Evolutionary conservation across 2,888 invertebrate genomes (phyloP).

Genomic region (Polydrusus cervinus): DNA sequence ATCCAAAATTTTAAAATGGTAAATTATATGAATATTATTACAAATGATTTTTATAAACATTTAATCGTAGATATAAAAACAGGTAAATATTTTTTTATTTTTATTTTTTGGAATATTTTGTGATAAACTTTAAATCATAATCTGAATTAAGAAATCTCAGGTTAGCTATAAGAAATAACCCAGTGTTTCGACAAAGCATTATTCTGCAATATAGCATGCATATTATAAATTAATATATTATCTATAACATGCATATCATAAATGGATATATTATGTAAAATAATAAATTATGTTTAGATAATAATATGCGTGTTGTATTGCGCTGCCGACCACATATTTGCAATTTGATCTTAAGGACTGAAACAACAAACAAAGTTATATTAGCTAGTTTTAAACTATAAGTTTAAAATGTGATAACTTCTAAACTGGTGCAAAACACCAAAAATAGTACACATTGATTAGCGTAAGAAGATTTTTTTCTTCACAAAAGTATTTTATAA

Average conservation of each 20-base stretch:
- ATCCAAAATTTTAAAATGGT: too few relatives aligned
- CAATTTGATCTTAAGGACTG: background rate
- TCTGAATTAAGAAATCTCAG: too few relatives aligned
- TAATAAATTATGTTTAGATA: background rate
- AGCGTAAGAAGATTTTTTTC: slow-evolving; percentile 23
- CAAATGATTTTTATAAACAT: too few relatives aligned
- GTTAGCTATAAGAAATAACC: background rate
- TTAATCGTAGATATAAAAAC: too few relatives aligned
- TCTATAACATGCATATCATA: background rate
- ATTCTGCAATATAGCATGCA: background rate
- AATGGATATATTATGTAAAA: too few relatives aligned
- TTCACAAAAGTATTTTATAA: slow-evolving; percentile 15
- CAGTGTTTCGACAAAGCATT: background rate
- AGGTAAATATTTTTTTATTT: too few relatives aligned
- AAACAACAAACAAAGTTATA: slow-evolving; percentile 5
- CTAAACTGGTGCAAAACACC: slow-evolving; percentile 46
- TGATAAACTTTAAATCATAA: too few relatives aligned
- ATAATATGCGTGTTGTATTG: background rate
- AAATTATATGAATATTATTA: too few relatives aligned
- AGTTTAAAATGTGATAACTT: slow-evolving; percentile 31
- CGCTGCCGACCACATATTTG: background rate
- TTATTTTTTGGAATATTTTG: too few relatives aligned
- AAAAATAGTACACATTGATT: slow-evolving; percentile 38
- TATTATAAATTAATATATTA: background rate
- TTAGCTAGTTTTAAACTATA: slow-evolving; percentile 30